Evolutionary conservation across 2,888 invertebrate species (phyloP).

Genomic region (Quadroppia sp.): DNA sequence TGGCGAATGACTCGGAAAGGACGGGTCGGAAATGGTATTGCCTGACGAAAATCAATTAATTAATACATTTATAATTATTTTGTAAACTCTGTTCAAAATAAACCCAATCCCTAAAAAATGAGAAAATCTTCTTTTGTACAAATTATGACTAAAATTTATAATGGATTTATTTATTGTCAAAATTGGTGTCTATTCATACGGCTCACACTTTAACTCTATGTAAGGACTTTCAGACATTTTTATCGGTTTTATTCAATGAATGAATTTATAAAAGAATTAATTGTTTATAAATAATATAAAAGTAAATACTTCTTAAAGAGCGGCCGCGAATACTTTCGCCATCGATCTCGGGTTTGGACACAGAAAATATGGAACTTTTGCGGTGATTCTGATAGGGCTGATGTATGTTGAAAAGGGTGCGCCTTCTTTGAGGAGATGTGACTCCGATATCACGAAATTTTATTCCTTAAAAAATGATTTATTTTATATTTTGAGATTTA

Average conservation of each 20-base stretch:
- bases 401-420: constrained; percentile 12
- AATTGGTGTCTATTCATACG: too few relatives aligned
- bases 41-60: not conserved
- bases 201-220: too few relatives aligned
- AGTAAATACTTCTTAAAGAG: not conserved
- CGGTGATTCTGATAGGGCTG: constrained; percentile 13
- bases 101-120: too few relatives aligned
- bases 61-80: too few relatives aligned
- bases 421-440: constrained; percentile 16
- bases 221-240: too few relatives aligned
- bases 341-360: not conserved
- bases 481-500: not conserved
- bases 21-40: constrained; percentile 24
- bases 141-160: too few relatives aligned
- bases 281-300: not conserved
- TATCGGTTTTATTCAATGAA: too few relatives aligned
- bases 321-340: not conserved
- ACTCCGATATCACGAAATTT: constrained; percentile 34
- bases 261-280: too few relatives aligned
- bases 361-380: constrained; percentile 9
- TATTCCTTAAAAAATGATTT: too few relatives aligned
- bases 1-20: constrained; percentile 12
- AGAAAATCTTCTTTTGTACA: too few relatives aligned
- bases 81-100: too few relatives aligned
- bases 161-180: too few relatives aligned